These are phyloP conservation scores for Podabrus alpinus DNA, from an alignment of 2,888 invertebrate genomes.

Conservation along the genomic window DNA sequence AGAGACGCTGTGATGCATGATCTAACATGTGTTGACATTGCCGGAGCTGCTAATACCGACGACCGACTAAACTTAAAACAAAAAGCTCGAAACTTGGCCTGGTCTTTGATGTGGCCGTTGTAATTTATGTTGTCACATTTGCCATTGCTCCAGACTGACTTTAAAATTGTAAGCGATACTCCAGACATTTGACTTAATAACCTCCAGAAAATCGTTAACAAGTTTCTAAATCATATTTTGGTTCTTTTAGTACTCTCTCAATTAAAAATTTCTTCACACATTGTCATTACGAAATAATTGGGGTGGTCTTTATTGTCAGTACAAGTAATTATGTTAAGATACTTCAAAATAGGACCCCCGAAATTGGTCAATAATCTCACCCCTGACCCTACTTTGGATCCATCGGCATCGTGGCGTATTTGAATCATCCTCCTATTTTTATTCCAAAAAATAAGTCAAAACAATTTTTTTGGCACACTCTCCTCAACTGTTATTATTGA, in stretches of 20 bases:
- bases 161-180: conserved; percentile 28
- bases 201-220: conserved; percentile 10
- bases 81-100: conserved; percentile 37
- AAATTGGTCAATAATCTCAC: no score
- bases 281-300: background rate
- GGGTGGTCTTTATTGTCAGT: background rate
- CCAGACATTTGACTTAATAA: conserved; percentile 16
- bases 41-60: conserved; percentile 39
- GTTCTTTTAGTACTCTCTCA: background rate
- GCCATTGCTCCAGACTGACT: conserved; percentile 25
- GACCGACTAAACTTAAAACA: conserved; percentile 34
- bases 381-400: background rate
- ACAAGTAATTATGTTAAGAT: no score
- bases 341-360: no score
- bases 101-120: conserved; percentile 41
- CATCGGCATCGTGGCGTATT: background rate
- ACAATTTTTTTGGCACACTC: background rate
- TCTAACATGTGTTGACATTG: conserved; percentile 48
- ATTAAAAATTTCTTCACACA: background rate
- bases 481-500: background rate
- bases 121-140: conserved; percentile 41
- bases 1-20: conserved; percentile 42
- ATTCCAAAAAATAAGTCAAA: background rate
- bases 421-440: background rate
- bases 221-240: background rate